phyloP scores from a whole-genome alignment of 2,113 vertebrate genomes.

The Emydocephalus ijimae region DNA sequence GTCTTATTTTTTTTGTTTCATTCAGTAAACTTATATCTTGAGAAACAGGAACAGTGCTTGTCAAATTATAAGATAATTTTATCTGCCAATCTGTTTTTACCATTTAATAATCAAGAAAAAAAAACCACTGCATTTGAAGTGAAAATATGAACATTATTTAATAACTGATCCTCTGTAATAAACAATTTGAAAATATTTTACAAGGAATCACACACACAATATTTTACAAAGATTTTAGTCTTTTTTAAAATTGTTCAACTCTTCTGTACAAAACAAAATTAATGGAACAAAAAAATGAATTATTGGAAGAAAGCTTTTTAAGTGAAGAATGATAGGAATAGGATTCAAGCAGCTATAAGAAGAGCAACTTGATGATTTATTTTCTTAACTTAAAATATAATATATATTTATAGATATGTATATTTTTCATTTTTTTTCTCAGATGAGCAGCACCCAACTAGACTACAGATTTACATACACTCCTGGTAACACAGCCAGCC shows the following conservation, averaged over 20 bases:
- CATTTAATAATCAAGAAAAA: constrained; percentile 7
- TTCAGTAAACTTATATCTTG: neutral
- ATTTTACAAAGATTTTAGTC: constrained; percentile 95
- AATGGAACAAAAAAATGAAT: constrained; percentile 59
- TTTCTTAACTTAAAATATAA: constrained; percentile 78
- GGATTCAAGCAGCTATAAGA: constrained; percentile 54
- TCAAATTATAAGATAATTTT: neutral
- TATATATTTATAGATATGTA: constrained; percentile 76
- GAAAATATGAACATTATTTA: constrained; percentile 99
- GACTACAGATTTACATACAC: constrained; percentile 96
- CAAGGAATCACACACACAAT: constrained; percentile 99
- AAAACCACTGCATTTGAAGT: constrained; percentile 81
- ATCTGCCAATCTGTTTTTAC: neutral
- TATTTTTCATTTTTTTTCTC: constrained; percentile 70
- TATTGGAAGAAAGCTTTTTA: constrained; percentile 58
- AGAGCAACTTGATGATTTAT: constrained; percentile 52
- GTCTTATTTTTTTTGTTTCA: neutral
- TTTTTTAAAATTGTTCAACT: constrained; percentile 75
- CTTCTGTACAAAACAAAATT: constrained; percentile 90
- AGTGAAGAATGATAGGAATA: constrained; percentile 46
- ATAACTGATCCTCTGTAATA: constrained; percentile 99
- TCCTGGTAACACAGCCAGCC: constrained; percentile 79
- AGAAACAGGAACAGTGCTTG: neutral
- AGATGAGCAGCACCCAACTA: constrained; percentile 96
- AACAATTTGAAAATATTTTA: constrained; percentile 99